Percentiles rank a stretch among this genome's conserved stretches.
Conservation (phyloP, 2,888 invertebrate genomes). For the Gortyna flavago region DNA sequence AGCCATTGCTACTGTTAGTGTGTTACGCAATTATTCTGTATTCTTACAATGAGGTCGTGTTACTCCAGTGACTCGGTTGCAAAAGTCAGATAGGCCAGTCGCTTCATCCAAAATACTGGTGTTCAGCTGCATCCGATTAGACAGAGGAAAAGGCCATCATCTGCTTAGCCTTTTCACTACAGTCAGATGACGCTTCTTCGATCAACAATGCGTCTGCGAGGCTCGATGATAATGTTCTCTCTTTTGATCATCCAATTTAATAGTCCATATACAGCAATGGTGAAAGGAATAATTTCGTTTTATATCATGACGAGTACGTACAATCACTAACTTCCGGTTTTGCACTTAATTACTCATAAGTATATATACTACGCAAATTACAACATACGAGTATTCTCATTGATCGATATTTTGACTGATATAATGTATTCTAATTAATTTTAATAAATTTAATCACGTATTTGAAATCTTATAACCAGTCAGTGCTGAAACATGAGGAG, state of each 20-base stretch:
- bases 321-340: conserved; percentile 3
- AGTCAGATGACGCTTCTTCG: not conserved
- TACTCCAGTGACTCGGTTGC: not conserved
- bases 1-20: not conserved
- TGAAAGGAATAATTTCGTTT: conserved; percentile 7
- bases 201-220: not conserved
- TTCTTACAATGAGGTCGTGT: not conserved
- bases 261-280: not conserved
- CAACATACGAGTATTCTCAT: not conserved
- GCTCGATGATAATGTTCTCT: not conserved
- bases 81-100: not conserved
- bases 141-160: not conserved
- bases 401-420: not conserved
- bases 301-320: not conserved
- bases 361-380: not conserved
- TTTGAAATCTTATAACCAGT: not conserved
- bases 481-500: not conserved
- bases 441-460: not conserved
- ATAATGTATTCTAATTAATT: not conserved
- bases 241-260: not conserved
- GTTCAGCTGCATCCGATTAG: too few species aligned
- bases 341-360: not conserved
- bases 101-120: not conserved
- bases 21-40: not conserved
- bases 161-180: not conserved